Conservation (phyloP, 2,888 invertebrate genomes). For the Drosophila flavopinicola region DNA sequence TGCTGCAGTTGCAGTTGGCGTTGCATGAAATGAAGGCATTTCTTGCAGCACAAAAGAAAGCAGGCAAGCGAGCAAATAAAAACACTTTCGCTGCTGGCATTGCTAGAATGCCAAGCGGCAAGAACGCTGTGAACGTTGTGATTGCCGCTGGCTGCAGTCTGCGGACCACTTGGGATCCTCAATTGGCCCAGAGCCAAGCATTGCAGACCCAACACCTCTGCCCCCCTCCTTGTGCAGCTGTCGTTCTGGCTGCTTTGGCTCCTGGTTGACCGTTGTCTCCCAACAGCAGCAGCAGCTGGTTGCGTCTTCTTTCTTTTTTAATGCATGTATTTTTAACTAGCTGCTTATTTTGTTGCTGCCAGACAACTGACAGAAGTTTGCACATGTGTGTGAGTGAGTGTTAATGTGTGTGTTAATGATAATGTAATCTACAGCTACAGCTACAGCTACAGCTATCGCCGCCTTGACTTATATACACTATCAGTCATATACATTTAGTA, state of each 20-base stretch:
- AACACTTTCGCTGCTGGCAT: slow-evolving; percentile 77
- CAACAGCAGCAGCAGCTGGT: slow-evolving; percentile 34
- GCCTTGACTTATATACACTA: slow-evolving; percentile 17
- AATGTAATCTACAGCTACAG: slow-evolving; percentile 41
- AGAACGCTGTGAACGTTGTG: slow-evolving; percentile 17
- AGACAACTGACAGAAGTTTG: slow-evolving; percentile 47
- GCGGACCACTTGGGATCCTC: slow-evolving; percentile 32
- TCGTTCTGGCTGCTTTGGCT: slow-evolving; percentile 30
- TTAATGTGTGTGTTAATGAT: slow-evolving; percentile 25
- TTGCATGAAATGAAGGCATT: slow-evolving; percentile 69
- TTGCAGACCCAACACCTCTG: neutral
- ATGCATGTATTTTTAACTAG: slow-evolving; percentile 71
- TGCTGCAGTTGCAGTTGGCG: slow-evolving; percentile 44
- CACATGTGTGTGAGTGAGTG: slow-evolving; percentile 16
- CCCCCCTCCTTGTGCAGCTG: slow-evolving; percentile 39
- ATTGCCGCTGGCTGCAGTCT: slow-evolving; percentile 21
- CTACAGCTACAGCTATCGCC: slow-evolving; percentile 24
- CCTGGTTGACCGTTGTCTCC: slow-evolving; percentile 33
- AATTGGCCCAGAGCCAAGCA: slow-evolving; percentile 43
- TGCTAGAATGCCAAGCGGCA: slow-evolving; percentile 59
- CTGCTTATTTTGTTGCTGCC: slow-evolving; percentile 41
- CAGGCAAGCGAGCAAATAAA: slow-evolving; percentile 6
- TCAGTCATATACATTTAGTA: slow-evolving; percentile 28
- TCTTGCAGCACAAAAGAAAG: slow-evolving; percentile 14
- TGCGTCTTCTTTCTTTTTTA: slow-evolving; percentile 28